These are phyloP conservation scores for Ornithoptera alexandrae DNA, from an alignment of 2,888 invertebrate genomes.

Conservation along the genomic window DNA sequence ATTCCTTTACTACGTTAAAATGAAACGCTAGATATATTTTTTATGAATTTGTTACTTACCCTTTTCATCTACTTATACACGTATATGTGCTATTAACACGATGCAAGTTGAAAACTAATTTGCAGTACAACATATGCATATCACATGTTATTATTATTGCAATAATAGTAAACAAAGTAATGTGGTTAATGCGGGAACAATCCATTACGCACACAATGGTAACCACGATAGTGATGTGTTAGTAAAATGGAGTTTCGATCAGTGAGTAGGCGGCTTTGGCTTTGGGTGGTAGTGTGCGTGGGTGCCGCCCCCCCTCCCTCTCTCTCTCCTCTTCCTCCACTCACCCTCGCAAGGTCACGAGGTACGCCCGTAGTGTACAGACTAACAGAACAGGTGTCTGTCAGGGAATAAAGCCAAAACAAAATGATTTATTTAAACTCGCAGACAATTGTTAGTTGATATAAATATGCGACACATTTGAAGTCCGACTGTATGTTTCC, in stretches of 20 bases:
- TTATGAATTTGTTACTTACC: too few species aligned
- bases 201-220: neutral
- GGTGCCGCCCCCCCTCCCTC: conserved; percentile 33
- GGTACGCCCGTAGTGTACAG: conserved; percentile 33
- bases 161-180: conserved; percentile 14
- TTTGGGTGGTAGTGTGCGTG: conserved; percentile 33
- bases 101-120: neutral
- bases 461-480: neutral
- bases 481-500: neutral
- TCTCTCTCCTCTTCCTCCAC: neutral
- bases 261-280: conserved; percentile 28
- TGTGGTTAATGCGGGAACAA: conserved; percentile 24
- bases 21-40: too few species aligned
- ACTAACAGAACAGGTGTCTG: conserved; percentile 42
- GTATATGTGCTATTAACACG: neutral
- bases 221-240: conserved; percentile 15
- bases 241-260: conserved; percentile 20
- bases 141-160: conserved; percentile 5
- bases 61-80: too few species aligned
- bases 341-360: conserved; percentile 40
- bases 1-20: too few species aligned
- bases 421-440: conserved; percentile 26
- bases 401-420: conserved; percentile 36
- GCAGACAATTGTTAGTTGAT: neutral
- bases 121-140: neutral